phyloP scores from a whole-genome alignment of 2,113 vertebrate species.

The Thymallus thymallus region DNA sequence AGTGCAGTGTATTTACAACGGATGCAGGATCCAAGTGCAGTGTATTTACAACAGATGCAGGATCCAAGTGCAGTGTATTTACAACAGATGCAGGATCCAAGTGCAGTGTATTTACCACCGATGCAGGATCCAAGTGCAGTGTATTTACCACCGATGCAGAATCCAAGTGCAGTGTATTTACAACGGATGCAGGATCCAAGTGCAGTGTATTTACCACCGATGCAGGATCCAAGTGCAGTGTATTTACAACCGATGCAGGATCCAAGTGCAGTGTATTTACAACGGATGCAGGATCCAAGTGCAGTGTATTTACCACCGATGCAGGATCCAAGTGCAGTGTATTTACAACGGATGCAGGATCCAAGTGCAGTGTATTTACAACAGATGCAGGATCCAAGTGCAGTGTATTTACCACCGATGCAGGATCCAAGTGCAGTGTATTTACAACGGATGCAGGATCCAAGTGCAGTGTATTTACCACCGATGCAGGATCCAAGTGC shows the following conservation, averaged over 20 bases:
- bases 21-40: slow-evolving; percentile 49
- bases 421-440: slow-evolving; percentile 48
- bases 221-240: slow-evolving; percentile 48
- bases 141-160: slow-evolving; percentile 49
- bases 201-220: slow-evolving; percentile 52
- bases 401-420: slow-evolving; percentile 52
- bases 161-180: slow-evolving; percentile 49
- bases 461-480: slow-evolving; percentile 49
- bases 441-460: slow-evolving; percentile 50
- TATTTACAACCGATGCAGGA: slow-evolving; percentile 51
- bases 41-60: slow-evolving; percentile 50
- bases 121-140: slow-evolving; percentile 50
- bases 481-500: slow-evolving; percentile 46
- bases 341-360: slow-evolving; percentile 51
- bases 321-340: slow-evolving; percentile 47
- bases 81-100: slow-evolving; percentile 40
- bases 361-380: slow-evolving; percentile 48
- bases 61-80: slow-evolving; percentile 49
- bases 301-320: slow-evolving; percentile 51
- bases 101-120: slow-evolving; percentile 51
- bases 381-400: slow-evolving; percentile 42
- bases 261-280: slow-evolving; percentile 48
- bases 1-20: slow-evolving; percentile 49
- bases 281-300: slow-evolving; percentile 44
- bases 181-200: slow-evolving; percentile 41